Evolutionary conservation across 1,140 invertebrate genomes (phyloP), one percentile per base, ranked within the genome.

Genomic region (Vanessa atalanta): DNA sequence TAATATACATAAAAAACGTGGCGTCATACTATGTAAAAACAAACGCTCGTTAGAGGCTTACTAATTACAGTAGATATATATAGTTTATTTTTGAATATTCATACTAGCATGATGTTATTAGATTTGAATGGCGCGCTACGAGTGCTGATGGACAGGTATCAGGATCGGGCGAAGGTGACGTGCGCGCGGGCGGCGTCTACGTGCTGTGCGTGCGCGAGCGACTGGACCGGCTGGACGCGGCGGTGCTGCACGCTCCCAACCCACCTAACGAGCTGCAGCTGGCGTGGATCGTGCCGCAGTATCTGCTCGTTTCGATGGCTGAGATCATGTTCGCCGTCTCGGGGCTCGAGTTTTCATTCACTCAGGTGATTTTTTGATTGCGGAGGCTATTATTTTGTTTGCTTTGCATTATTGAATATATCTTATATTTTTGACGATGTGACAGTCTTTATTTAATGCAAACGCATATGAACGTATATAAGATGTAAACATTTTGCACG

Each of bases 261-360:
- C 81, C 93, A 14, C 94, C 96, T 3, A 97, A 96, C 80, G 94
- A 94, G 1, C 86, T 98, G 15, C 95, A 96, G 64, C 96, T 98
- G 70, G 85, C 97, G 0, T 97, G 95, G 95, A 94, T 98, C 72
- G 88, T 98, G n/a, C 97, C 98, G 0, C 98, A 98, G 87, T 98
- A 98, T 86, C 84, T 98, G 16, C 91, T 98, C 0, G 95, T 99
- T 53, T 98, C 98, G 0, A 90, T 96, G n/a, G 97, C 95, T 0
- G 94, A 94, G 79, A 93, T 99, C 15, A 96, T 99, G 95, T 98
- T 98, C 87, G 98, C 97, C 0, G 95, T 99, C 1, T 98, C 98
- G 0, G 98, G 98, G 9, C 91, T 99, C 0, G 96, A 98, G 77
- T 99, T 99, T 91, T 97, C 97, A 0, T 99, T 98, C 86, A 95